A percentile compares a stretch with the other conserved stretches of the same genome.
Evolutionary conservation across 2,888 invertebrate species (phyloP).

Genomic region (Entomobrya proxima): DNA sequence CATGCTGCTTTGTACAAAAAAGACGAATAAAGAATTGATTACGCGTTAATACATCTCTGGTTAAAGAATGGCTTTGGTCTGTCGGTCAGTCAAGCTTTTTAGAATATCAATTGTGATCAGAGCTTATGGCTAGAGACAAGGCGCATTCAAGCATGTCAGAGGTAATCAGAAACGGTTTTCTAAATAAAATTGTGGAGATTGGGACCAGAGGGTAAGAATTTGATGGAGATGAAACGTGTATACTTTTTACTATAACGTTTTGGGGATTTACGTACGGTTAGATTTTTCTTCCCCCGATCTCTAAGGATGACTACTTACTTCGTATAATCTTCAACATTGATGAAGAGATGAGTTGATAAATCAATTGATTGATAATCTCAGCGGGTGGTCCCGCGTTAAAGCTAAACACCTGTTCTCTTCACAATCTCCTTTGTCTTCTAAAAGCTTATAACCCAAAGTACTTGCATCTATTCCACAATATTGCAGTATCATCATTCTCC

Average conservation of each 20-base stretch:
- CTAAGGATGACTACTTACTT: too few relatives aligned
- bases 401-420: slow-evolving; percentile 37
- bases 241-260: slow-evolving; percentile 3
- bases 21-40: too few relatives aligned
- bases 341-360: slow-evolving; percentile 69
- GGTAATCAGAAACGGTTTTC: slow-evolving; percentile 60
- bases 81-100: slow-evolving; percentile 1
- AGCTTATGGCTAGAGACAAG: slow-evolving; percentile 49
- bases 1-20: neutral
- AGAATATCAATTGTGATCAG: slow-evolving; percentile 34
- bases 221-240: neutral
- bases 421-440: slow-evolving; percentile 1
- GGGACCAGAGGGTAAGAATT: neutral
- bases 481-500: too few relatives aligned
- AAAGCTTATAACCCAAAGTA: too few relatives aligned
- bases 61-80: neutral
- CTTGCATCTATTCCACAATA: too few relatives aligned
- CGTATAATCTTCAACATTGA: too few relatives aligned
- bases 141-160: slow-evolving; percentile 54
- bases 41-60: too few relatives aligned
- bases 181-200: neutral
- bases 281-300: too few relatives aligned
- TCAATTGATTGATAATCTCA: slow-evolving; percentile 72
- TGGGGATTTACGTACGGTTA: slow-evolving; percentile 8
- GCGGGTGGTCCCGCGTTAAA: slow-evolving; percentile 65